Percentiles rank a stretch among this genome's conserved stretches.
Evolutionary conservation across 2,113 vertebrate genomes (phyloP).

Genomic region (Gambusia affinis): DNA sequence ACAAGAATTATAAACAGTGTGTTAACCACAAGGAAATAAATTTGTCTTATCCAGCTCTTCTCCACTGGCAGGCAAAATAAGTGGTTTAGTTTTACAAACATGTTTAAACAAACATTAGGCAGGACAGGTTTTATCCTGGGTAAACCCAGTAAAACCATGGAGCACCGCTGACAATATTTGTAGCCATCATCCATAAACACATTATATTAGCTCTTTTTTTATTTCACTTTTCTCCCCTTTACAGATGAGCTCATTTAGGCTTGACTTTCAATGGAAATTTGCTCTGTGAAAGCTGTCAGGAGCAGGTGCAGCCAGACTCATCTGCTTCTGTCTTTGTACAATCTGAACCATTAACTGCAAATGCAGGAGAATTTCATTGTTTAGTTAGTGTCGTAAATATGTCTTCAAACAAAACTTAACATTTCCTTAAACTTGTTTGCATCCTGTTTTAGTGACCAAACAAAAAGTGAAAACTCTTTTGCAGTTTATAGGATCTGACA

Average conservation of each 20-base stretch:
- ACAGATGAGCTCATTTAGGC: too few species aligned
- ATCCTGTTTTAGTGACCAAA: too few species aligned
- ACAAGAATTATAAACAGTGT: neutral
- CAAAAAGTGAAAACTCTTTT: too few species aligned
- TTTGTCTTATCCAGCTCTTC: neutral
- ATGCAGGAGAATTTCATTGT: too few species aligned
- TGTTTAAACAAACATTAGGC: neutral
- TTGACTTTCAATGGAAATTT: neutral
- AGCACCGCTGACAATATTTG: neutral
- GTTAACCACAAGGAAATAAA: neutral
- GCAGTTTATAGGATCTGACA: too few species aligned
- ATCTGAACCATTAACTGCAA: neutral
- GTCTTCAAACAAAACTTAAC: too few species aligned
- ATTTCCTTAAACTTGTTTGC: too few species aligned
- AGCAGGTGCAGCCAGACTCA: neutral
- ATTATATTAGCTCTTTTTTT: neutral
- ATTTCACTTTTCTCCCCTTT: neutral
- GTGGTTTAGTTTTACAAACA: conserved; percentile 1
- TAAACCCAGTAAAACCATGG: neutral
- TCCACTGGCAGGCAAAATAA: neutral
- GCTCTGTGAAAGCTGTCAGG: neutral
- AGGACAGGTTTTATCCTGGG: neutral
- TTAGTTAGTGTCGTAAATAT: too few species aligned
- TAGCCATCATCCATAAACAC: neutral
- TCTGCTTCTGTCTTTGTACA: neutral